Percentiles rank a stretch among this genome's conserved stretches.
phyloP scores from a whole-genome alignment of 2,797 vertebrate species.

The Hyperoplus lanceolatus region DNA sequence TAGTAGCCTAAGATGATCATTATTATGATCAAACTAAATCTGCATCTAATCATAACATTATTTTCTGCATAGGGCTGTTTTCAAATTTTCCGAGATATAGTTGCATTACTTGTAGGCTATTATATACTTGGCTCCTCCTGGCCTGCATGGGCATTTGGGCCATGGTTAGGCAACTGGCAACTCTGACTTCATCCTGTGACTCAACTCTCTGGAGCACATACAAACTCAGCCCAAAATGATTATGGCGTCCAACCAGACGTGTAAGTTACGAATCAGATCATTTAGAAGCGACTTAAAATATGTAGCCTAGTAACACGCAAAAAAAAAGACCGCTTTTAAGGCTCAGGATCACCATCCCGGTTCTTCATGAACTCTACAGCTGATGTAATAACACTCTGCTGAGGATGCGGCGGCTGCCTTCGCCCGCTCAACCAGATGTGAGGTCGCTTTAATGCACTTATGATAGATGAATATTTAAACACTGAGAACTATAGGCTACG shows the following conservation, averaged over 20 bases:
- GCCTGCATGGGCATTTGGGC: constrained; percentile 24
- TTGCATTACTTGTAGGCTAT: not conserved
- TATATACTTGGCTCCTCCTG: not conserved
- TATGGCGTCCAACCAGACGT: not conserved
- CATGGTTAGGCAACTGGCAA: constrained; percentile 2
- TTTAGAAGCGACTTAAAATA: not conserved
- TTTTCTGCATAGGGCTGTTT: not conserved
- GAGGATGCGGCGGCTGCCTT: constrained; percentile 38
- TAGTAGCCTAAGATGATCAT: too few species aligned
- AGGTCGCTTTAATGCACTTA: not conserved
- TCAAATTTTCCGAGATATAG: too few species aligned
- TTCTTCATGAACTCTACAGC: constrained; percentile 36
- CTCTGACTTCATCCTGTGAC: too few species aligned
- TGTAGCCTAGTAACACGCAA: not conserved
- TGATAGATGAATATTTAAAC: not conserved
- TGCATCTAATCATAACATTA: too few species aligned
- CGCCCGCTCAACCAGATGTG: constrained; percentile 47
- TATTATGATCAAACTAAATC: not conserved
- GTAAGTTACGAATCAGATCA: not conserved
- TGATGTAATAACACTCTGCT: constrained; percentile 24
- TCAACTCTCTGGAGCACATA: not conserved
- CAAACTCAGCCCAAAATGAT: not conserved
- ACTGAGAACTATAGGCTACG: not conserved
- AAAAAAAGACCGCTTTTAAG: not conserved
- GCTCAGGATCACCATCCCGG: not conserved